phyloP scores from a whole-genome alignment of 2,888 invertebrate species.

The Eurytoma californica region DNA sequence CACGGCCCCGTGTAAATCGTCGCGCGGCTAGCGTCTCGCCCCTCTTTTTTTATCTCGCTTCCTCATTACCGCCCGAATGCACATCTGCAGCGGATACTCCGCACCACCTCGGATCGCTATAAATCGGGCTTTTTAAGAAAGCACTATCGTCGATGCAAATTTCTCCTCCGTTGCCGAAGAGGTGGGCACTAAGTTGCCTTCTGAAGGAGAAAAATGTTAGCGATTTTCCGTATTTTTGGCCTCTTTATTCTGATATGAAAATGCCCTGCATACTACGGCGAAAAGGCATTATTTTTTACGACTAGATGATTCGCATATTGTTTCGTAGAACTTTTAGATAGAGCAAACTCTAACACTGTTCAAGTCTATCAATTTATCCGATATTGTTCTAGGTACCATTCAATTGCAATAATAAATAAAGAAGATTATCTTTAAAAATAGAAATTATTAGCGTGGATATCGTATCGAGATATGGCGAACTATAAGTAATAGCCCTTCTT shows the following conservation, averaged over 20 bases:
- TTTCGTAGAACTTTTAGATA: neutral
- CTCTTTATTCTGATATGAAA: conserved; percentile 28
- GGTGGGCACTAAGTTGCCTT: too few species aligned
- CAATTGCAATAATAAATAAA: too few species aligned
- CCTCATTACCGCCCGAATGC: conserved; percentile 21
- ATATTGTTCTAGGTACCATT: too few species aligned
- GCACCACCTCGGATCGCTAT: conserved; percentile 1
- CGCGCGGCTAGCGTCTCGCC: neutral
- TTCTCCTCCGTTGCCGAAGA: neutral
- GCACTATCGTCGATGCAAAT: conserved; percentile 17
- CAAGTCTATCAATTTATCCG: too few species aligned
- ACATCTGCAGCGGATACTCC: neutral
- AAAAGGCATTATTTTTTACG: conserved; percentile 10
- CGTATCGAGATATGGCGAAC: too few species aligned
- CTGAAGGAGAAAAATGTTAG: neutral
- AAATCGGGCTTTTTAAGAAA: conserved; percentile 29
- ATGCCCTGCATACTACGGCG: conserved; percentile 1
- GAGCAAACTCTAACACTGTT: neutral
- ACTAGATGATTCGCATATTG: neutral
- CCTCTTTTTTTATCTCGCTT: neutral
- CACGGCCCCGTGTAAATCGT: conserved; percentile 19
- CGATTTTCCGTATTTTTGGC: conserved; percentile 20
- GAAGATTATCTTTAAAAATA: too few species aligned
- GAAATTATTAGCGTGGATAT: too few species aligned
- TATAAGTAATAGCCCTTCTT: too few species aligned